These are phyloP conservation scores for Synergus japonicus DNA, from an alignment of 2,888 invertebrate species.

Conservation along the genomic window DNA sequence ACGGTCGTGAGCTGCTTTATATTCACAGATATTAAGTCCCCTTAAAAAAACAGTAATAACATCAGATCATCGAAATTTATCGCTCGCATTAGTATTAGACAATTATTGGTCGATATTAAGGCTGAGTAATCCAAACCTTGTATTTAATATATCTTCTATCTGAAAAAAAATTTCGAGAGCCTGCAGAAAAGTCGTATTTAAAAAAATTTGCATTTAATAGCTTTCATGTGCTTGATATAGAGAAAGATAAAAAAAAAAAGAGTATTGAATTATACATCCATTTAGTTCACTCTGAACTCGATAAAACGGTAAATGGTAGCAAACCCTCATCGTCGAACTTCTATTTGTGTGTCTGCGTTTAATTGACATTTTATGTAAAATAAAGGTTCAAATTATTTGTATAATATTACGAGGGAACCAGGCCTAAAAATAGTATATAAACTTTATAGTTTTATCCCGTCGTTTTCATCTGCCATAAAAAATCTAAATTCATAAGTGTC, in stretches of 20 bases:
- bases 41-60: background rate
- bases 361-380: background rate
- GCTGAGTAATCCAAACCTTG: background rate
- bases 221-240: background rate
- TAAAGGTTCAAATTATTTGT: background rate
- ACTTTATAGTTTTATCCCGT: background rate
- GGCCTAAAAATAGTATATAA: background rate
- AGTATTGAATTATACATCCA: background rate
- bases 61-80: conserved; percentile 5
- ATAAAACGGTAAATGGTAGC: background rate
- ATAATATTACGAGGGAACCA: background rate
- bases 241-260: background rate
- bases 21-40: conserved; percentile 2
- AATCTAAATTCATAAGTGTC: background rate
- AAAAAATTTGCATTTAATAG: conserved; percentile 8
- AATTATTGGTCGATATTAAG: conserved; percentile 5
- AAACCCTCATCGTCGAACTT: background rate
- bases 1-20: conserved; percentile 14
- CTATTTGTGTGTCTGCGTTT: background rate
- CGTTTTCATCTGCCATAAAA: background rate
- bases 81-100: conserved; percentile 5
- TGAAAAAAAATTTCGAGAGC: background rate
- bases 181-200: background rate
- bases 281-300: background rate
- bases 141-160: background rate